Evolutionary conservation across 2,888 invertebrate species (phyloP), one percentile per base, ranked within the genome.

Genomic region (Aphodius granarius): DNA sequence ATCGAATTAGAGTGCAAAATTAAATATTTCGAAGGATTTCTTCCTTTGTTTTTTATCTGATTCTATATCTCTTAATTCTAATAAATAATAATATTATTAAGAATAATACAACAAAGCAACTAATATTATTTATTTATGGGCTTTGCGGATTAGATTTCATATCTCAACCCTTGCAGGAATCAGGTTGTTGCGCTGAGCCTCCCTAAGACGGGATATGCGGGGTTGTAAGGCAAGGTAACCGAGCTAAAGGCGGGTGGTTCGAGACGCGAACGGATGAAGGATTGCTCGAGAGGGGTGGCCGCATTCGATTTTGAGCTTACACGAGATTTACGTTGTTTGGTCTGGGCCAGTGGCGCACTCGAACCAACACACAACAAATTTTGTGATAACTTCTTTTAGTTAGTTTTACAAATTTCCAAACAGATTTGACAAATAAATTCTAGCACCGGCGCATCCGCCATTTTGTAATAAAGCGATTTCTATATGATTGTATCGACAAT

Each of bases 321-420:
- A 79, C 79, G 81, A 84, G 84, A 84, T 84, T 84, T 84, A 82
- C 81, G 81, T 82, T 83, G 84, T 83, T 83, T 84, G 83, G 83
- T 83, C 84, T 83, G 75, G 75, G 71, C 75, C 73, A 21, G 77
- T 75, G n/a, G n/a, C 65, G 19, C 17, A 65, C 65, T 18, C 17
- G 15, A 65, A 65, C 5, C n/a, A 15, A 13, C 2, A 65, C 17
- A 18, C 19, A 2, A 17, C 19, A 9, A 9, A 9, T n/a, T 65
- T 65, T 18, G 19, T 65, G 65, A 65, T 13, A 65, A 18, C 19
- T n/a, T n/a, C n/a, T n/a, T n/a, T n/a, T n/a, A n/a, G n/a, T n/a
- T n/a, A n/a, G n/a, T n/a, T n/a, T n/a, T n/a, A n/a, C n/a, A n/a
- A n/a, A n/a, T n/a, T n/a, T n/a, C n/a, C n/a, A n/a, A n/a, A n/a